These are phyloP conservation scores for Grapholita molesta DNA, from an alignment of 1,140 invertebrate genomes.

Conservation along the genomic window DNA sequence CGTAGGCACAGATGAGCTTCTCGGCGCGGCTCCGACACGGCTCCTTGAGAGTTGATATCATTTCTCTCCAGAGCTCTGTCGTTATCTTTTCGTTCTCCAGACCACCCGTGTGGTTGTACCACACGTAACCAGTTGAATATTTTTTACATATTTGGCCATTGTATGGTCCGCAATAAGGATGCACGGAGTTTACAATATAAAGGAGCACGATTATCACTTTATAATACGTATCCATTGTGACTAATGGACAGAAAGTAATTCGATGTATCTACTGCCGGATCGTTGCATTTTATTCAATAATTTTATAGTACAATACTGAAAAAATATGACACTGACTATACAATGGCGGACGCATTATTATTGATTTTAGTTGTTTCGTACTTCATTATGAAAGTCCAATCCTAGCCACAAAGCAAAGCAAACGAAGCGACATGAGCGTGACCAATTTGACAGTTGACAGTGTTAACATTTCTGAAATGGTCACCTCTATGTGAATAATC, in stretches of 20 bases:
- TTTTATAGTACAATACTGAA: constrained; percentile 40
- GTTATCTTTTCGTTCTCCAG: constrained; percentile 92
- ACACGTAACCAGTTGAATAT: constrained; percentile 88
- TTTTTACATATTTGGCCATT: constrained; percentile 92
- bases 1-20: constrained; percentile 93
- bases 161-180: constrained; percentile 89
- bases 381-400: background rate
- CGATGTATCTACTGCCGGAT: constrained; percentile 31
- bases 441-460: constrained; percentile 6
- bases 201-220: constrained; percentile 49
- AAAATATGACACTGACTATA: constrained; percentile 49
- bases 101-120: constrained; percentile 89
- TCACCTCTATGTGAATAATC: background rate
- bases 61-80: constrained; percentile 88
- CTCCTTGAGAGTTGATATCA: constrained; percentile 87
- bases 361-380: constrained; percentile 57
- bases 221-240: constrained; percentile 36
- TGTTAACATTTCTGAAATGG: background rate
- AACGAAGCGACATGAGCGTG: constrained; percentile 1
- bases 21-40: constrained; percentile 92
- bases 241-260: constrained; percentile 28
- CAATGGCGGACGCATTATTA: constrained; percentile 72
- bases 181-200: constrained; percentile 57
- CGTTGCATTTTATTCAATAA: constrained; percentile 59
- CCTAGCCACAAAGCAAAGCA: constrained; percentile 12